A percentile compares a stretch with the other conserved stretches of the same genome.
Evolutionary conservation across 2,888 invertebrate species (phyloP).

Genomic region (Anticlea derivata): DNA sequence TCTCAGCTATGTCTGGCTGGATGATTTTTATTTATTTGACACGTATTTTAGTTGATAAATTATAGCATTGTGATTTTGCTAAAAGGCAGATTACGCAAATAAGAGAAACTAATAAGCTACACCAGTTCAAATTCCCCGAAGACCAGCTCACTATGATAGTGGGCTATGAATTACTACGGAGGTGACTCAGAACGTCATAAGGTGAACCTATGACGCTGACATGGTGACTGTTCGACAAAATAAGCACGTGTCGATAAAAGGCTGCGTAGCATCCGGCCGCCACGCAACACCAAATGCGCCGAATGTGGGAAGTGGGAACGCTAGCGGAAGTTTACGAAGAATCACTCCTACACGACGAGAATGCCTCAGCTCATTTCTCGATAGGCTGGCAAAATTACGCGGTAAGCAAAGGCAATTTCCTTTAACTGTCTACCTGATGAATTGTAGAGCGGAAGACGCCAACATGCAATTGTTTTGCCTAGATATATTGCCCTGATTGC

Average conservation of each 20-base stretch:
- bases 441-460: constrained; percentile 27
- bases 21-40: constrained; percentile 34
- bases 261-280: constrained; percentile 63
- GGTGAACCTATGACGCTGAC: constrained; percentile 38
- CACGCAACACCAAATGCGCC: constrained; percentile 54
- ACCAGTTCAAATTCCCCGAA: constrained; percentile 10
- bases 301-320: constrained; percentile 63
- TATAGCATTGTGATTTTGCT: too few species aligned
- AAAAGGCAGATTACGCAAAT: not conserved
- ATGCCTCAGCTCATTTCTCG: constrained; percentile 54
- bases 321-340: constrained; percentile 65
- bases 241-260: constrained; percentile 65
- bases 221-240: constrained; percentile 51
- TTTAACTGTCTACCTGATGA: constrained; percentile 31
- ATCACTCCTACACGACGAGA: constrained; percentile 57
- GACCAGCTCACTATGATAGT: constrained; percentile 36
- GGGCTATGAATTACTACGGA: constrained; percentile 46
- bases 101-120: not conserved
- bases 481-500: constrained; percentile 27
- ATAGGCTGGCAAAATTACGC: constrained; percentile 36
- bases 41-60: too few species aligned
- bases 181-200: constrained; percentile 51
- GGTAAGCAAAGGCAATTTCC: constrained; percentile 37
- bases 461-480: constrained; percentile 29
- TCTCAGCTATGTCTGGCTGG: constrained; percentile 60